Evolutionary conservation across 2,797 vertebrate species (phyloP), one percentile per base, ranked within the genome.

Genomic region (Myotis pilosus): DNA sequence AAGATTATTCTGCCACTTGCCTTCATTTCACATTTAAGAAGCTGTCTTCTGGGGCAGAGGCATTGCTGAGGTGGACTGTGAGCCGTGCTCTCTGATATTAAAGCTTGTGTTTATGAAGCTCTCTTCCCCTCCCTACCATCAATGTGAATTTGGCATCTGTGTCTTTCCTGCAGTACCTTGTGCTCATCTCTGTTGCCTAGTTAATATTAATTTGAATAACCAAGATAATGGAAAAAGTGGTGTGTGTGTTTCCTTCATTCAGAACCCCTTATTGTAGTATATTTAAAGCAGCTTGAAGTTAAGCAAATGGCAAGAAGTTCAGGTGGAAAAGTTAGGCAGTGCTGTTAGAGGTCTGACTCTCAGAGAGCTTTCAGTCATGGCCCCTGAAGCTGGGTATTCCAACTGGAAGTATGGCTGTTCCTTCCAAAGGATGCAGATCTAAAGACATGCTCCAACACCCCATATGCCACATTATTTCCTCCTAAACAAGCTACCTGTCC

Each of bases 381-480:
- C 23, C 23, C 68, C 41, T 15, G 6, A 8, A 30, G 25, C 13
- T 38, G 30, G 11, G 38, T 57, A 3, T 23, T 62, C 30, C 2
- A 0, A 36, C 62, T 57, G 22, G 20, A n/a, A 20, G 16, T 7
- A 51, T 1, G 9, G 7, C 6, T 80, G 17, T 38, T 47, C 10
- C 85, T 86, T 60, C 60, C 49, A 57, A 13, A 6, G 8, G 33
- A 83, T 68, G 20, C n/a, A 6, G n/a, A 69, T 25, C 17, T 71
- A n/a, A 28, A 91, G 19, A 33, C 3, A 33, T 49, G n/a, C 22
- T 64, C 11, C 44, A n/a, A 55, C 0, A 2, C 12, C 28, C 8
- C 1, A 13, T 13, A 41, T 0, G 3, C 17, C 15, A 68, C 5
- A 13, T 33, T 51, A 51, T 68, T 69, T 79, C 20, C 33, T 72